Evolutionary conservation across 2,888 invertebrate species (phyloP).

Genomic region (Drosophila fungiperda): DNA sequence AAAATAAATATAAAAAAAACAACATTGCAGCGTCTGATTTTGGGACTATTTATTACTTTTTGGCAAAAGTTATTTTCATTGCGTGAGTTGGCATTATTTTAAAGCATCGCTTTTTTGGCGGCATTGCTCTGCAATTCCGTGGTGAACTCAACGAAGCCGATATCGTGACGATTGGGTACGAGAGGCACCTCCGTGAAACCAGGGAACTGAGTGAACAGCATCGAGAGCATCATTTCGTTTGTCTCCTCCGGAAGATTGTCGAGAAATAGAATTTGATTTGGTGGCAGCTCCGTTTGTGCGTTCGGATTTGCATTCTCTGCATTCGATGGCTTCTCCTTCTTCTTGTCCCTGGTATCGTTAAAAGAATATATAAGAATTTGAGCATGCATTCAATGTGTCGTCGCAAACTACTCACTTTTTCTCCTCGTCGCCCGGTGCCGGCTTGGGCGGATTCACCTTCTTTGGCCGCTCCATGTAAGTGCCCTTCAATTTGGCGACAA

Average conservation of each 20-base stretch:
- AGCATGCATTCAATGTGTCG: background rate
- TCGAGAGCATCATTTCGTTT: slow-evolving; percentile 99
- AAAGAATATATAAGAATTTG: background rate
- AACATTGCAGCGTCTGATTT: background rate
- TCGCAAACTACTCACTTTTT: slow-evolving; percentile 83
- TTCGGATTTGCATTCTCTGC: slow-evolving; percentile 84
- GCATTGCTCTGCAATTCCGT: slow-evolving; percentile 97
- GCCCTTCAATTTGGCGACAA: slow-evolving; percentile 98
- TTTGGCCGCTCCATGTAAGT: slow-evolving; percentile 98
- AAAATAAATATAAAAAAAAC: slow-evolving; percentile 5
- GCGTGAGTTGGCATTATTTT: slow-evolving; percentile 99
- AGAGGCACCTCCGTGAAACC: slow-evolving; percentile 99
- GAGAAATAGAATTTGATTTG: slow-evolving; percentile 99
- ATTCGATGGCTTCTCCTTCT: slow-evolving; percentile 87
- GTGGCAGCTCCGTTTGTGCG: slow-evolving; percentile 95
- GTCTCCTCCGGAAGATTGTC: slow-evolving; percentile 99
- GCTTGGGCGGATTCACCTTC: slow-evolving; percentile 90
- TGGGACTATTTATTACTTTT: slow-evolving; percentile 89
- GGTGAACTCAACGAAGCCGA: slow-evolving; percentile 99
- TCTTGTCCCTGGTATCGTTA: slow-evolving; percentile 88
- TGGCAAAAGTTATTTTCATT: slow-evolving; percentile 99
- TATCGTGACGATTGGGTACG: slow-evolving; percentile 99
- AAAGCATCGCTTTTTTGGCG: slow-evolving; percentile 97
- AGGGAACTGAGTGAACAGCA: slow-evolving; percentile 96
- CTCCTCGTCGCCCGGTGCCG: slow-evolving; percentile 88